phyloP scores from a whole-genome alignment of 2,888 invertebrate species.

The Rambutsinella grinnellia region DNA sequence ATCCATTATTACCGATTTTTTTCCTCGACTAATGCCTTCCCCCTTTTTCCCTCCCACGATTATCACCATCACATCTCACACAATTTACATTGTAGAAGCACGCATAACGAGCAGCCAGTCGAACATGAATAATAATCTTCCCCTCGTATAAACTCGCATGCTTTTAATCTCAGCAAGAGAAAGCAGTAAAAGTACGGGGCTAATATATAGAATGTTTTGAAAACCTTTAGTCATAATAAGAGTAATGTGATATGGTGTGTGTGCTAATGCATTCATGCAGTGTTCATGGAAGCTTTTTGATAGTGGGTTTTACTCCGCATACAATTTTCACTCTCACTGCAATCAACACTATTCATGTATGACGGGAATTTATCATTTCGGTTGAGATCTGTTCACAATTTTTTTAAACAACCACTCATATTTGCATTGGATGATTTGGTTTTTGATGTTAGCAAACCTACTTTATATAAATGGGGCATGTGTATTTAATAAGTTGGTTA shows the following conservation, averaged over 20 bases:
- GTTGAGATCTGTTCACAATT: too few relatives aligned
- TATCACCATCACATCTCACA: conserved; percentile 2
- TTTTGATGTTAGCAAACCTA: too few relatives aligned
- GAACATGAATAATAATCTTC: conserved; percentile 31
- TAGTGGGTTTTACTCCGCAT: not conserved
- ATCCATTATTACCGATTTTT: not conserved
- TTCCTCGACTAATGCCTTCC: conserved; percentile 10
- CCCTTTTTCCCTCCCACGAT: conserved; percentile 5
- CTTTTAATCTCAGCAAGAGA: conserved; percentile 28
- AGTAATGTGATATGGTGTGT: not conserved
- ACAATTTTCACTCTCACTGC: not conserved
- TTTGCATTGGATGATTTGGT: too few relatives aligned
- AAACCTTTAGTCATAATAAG: not conserved
- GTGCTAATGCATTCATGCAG: not conserved
- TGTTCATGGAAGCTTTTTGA: not conserved
- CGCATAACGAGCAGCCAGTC: conserved; percentile 23
- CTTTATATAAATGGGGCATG: too few relatives aligned
- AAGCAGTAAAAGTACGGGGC: not conserved
- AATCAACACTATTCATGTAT: not conserved
- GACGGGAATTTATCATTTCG: too few relatives aligned
- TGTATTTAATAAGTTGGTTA: too few relatives aligned
- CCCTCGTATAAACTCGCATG: not conserved
- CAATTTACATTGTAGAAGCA: conserved; percentile 20
- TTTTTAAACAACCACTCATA: too few relatives aligned
- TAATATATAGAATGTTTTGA: not conserved